A percentile compares a stretch with the other conserved stretches of the same genome.
Conservation (phyloP, 2,797 vertebrate genomes). For the Hippopotamyrus pictus region DNA sequence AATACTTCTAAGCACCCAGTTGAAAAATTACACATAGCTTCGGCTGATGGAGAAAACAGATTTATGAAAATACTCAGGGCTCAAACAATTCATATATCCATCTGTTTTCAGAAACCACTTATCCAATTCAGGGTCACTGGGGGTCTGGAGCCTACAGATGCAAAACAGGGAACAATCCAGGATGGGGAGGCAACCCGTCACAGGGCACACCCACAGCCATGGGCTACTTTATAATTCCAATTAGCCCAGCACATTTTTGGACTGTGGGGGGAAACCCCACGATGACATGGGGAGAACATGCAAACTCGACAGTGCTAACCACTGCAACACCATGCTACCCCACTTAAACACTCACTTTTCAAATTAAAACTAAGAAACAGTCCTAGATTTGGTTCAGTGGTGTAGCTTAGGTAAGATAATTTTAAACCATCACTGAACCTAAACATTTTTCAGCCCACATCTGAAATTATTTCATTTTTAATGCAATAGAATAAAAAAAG, state of each 20-base stretch:
- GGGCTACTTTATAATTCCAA: neutral
- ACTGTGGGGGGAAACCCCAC: neutral
- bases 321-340: neutral
- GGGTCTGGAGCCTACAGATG: neutral
- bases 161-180: neutral
- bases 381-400: neutral
- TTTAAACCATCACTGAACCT: neutral
- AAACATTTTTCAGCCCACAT: neutral
- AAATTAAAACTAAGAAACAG: neutral
- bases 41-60: neutral
- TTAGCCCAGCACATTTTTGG: neutral
- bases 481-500: neutral
- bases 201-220: neutral
- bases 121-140: neutral
- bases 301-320: neutral
- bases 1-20: neutral
- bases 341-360: neutral
- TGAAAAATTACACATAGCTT: neutral
- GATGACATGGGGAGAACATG: neutral
- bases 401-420: neutral
- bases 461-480: neutral
- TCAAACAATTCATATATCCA: neutral
- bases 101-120: neutral
- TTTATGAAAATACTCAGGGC: neutral
- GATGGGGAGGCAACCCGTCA: neutral